Percentiles rank a stretch among this genome's conserved stretches.
Evolutionary conservation across 1,140 invertebrate genomes (phyloP).

Genomic region (Diabrotica virgifera): DNA sequence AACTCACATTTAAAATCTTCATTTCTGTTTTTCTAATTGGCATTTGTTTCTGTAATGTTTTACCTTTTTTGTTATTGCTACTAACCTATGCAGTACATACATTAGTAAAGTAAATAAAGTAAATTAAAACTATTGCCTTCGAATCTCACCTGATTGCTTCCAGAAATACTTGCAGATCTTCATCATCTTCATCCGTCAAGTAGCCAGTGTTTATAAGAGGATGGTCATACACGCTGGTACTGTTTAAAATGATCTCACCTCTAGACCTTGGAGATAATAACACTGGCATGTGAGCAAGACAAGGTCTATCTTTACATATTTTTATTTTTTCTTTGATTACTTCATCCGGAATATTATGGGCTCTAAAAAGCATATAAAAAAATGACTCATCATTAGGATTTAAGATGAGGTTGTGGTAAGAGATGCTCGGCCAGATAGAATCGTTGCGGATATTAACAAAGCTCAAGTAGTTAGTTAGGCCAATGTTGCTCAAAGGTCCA

Average conservation of each 20-base stretch:
- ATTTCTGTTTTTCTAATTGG: too few species aligned
- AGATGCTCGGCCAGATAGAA: slow-evolving; percentile 28
- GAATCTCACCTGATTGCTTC: slow-evolving; percentile 47
- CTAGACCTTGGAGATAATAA: slow-evolving; percentile 68
- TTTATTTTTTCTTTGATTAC: slow-evolving; percentile 8
- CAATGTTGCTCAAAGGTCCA: slow-evolving; percentile 28
- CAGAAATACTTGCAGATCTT: slow-evolving; percentile 44
- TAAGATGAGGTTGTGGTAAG: slow-evolving; percentile 52
- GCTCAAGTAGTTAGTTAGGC: slow-evolving; percentile 24
- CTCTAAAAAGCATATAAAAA: slow-evolving; percentile 15
- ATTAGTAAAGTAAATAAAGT: too few species aligned
- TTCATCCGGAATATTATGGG: background rate
- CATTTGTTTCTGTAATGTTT: too few species aligned
- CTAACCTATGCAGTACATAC: too few species aligned
- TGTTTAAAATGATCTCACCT: slow-evolving; percentile 56
- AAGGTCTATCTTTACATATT: slow-evolving; percentile 15
- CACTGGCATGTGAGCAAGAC: slow-evolving; percentile 48
- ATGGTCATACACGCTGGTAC: slow-evolving; percentile 57
- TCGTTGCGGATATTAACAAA: slow-evolving; percentile 27
- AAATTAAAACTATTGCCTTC: too few species aligned
- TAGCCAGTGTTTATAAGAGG: slow-evolving; percentile 71
- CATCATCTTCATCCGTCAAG: slow-evolving; percentile 53
- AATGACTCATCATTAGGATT: slow-evolving; percentile 12
- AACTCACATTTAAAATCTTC: too few species aligned
- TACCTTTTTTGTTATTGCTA: too few species aligned